Conservation (phyloP, 2,113 vertebrate species). For the Gasterosteus aculeatus region DNA sequence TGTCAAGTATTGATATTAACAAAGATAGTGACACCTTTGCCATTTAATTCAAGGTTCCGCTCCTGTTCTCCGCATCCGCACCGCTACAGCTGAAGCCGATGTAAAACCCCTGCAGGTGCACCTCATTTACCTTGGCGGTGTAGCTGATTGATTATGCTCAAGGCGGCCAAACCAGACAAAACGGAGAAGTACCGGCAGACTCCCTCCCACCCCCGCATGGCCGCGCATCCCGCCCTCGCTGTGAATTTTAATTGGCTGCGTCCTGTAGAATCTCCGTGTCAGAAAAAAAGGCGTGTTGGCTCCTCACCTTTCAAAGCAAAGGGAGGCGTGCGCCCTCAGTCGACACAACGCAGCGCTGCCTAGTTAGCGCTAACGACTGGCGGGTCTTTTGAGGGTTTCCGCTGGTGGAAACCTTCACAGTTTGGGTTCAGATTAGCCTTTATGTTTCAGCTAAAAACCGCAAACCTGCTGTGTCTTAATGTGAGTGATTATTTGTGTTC, state of each 20-base stretch:
- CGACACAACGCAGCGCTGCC: constrained; percentile 9
- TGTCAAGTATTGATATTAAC: neutral
- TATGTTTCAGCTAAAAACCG: neutral
- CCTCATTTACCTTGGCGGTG: neutral
- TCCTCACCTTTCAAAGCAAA: constrained; percentile 53
- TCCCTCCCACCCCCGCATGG: constrained; percentile 25
- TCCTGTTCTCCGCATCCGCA: neutral
- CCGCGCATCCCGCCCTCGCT: neutral
- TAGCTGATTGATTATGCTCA: constrained; percentile 29
- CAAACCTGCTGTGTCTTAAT: neutral
- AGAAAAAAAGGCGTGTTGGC: constrained; percentile 45
- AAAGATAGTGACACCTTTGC: neutral
- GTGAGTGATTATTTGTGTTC: constrained; percentile 3
- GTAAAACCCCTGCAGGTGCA: neutral
- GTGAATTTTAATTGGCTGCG: constrained; percentile 61
- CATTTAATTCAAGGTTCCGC: neutral
- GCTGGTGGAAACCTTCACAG: constrained; percentile 7
- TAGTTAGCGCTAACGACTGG: constrained; percentile 23
- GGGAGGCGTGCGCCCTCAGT: constrained; percentile 20
- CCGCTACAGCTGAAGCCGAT: neutral
- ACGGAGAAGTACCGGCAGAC: constrained; percentile 22
- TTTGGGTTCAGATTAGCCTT: constrained; percentile 1
- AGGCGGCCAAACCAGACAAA: constrained; percentile 11
- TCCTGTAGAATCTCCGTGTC: constrained; percentile 28
- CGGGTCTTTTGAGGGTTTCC: constrained; percentile 24